Conservation (phyloP, 2,113 vertebrate species). For the Arothron firmamentum region DNA sequence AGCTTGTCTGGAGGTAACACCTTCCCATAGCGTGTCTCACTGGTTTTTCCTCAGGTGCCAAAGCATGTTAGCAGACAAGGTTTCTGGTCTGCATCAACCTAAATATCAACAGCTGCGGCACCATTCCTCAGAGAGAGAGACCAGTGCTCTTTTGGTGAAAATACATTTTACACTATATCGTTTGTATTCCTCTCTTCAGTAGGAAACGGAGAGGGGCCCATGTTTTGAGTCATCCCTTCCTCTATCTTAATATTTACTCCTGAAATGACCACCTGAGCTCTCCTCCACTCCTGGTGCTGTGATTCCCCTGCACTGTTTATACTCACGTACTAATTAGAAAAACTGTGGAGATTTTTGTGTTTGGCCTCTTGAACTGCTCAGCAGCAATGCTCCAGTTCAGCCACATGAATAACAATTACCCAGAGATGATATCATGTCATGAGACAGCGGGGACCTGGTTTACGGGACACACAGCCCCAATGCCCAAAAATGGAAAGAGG, state of each 20-base stretch:
- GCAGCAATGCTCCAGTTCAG: constrained; percentile 57
- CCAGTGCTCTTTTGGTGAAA: constrained; percentile 11
- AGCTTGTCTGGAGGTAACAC: constrained; percentile 43
- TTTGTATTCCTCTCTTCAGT: not conserved
- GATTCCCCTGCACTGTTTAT: constrained; percentile 33
- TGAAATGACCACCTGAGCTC: constrained; percentile 30
- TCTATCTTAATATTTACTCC: constrained; percentile 52
- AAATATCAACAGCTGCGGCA: not conserved
- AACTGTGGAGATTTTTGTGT: constrained; percentile 31
- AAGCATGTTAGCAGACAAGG: constrained; percentile 36
- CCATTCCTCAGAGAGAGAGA: not conserved
- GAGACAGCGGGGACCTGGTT: constrained; percentile 11
- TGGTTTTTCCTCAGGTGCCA: constrained; percentile 21
- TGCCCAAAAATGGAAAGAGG: constrained; percentile 50
- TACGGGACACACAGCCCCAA: not conserved
- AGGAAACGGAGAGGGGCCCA: not conserved
- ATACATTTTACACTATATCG: not conserved
- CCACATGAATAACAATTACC: constrained; percentile 39
- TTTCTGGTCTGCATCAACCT: constrained; percentile 2
- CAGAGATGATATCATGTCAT: constrained; percentile 47
- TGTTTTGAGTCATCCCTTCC: constrained; percentile 46
- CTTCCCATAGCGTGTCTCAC: constrained; percentile 18
- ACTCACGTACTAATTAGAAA: constrained; percentile 45
- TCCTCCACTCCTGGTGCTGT: constrained; percentile 35
- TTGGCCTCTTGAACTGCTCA: constrained; percentile 42